These are phyloP conservation scores for Carassius auratus DNA, from an alignment of 2,113 vertebrate genomes.

Conservation along the genomic window DNA sequence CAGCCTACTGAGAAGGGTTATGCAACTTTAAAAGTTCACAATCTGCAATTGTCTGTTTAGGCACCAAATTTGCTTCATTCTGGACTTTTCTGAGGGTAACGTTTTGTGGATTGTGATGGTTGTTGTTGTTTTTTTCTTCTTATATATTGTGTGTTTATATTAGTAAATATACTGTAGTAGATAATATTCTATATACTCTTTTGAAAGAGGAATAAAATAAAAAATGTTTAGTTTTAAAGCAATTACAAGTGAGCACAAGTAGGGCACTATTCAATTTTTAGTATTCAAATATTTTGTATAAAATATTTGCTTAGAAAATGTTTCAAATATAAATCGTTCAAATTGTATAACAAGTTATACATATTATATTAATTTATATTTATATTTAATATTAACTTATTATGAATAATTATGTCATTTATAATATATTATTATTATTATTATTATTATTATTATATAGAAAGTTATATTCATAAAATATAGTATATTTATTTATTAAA, in stretches of 20 bases:
- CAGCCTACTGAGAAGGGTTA: slow-evolving; percentile 55
- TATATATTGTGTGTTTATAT: background rate
- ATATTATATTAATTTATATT: no score
- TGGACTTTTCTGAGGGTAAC: background rate
- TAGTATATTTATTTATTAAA: no score
- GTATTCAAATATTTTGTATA: background rate
- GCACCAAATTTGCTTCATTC: background rate
- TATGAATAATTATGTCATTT: no score
- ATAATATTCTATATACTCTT: background rate
- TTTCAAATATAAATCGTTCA: no score
- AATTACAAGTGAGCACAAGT: background rate
- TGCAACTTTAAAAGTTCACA: slow-evolving; percentile 71
- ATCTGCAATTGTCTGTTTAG: slow-evolving; percentile 67
- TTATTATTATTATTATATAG: no score
- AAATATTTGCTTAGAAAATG: background rate
- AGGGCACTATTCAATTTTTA: background rate
- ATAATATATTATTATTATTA: no score
- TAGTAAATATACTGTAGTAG: background rate
- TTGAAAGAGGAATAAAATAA: background rate
- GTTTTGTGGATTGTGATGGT: slow-evolving; percentile 33
- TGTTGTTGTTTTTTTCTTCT: background rate
- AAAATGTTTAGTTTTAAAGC: background rate
- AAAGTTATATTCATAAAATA: no score
- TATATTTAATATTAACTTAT: no score
- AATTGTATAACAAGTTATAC: no score